Evolutionary conservation across 2,888 invertebrate species (phyloP).

Genomic region (Drosophila mettleri): DNA sequence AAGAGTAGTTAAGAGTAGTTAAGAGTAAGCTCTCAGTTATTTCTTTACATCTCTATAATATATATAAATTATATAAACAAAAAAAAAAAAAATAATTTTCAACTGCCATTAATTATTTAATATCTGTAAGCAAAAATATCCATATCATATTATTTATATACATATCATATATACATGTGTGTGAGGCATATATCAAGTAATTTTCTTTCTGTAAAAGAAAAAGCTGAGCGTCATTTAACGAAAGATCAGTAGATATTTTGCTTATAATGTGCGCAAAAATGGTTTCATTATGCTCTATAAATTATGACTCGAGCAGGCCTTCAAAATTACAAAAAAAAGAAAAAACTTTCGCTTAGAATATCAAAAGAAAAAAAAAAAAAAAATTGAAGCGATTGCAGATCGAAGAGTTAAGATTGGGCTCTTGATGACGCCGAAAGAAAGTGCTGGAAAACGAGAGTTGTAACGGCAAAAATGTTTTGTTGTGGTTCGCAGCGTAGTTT

Average conservation of each 20-base stretch:
- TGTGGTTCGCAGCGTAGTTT: constrained; percentile 23
- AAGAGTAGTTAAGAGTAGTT: no score
- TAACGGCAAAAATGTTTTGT: constrained; percentile 37
- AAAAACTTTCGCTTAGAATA: constrained; percentile 58
- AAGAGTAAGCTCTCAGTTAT: no score
- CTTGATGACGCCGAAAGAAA: constrained; percentile 45
- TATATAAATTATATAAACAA: no score
- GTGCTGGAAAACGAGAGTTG: constrained; percentile 65
- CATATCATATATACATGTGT: not conserved
- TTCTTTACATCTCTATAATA: no score
- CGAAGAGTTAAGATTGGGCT: constrained; percentile 46
- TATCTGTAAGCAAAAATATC: no score
- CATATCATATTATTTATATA: no score
- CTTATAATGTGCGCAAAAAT: constrained; percentile 13
- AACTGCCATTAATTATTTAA: no score
- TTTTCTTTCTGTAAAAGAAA: not conserved
- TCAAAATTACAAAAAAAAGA: not conserved
- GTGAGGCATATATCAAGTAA: not conserved
- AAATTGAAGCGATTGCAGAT: constrained; percentile 37
- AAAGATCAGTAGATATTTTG: not conserved
- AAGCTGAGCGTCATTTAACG: not conserved
- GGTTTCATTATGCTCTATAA: constrained; percentile 30
- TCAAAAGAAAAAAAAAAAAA: constrained; percentile 25
- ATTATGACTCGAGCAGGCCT: constrained; percentile 10
- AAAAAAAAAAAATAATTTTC: no score